Percentiles rank a stretch among this genome's conserved stretches.
Conservation (phyloP, 2,113 vertebrate species). For the Arizona elegans region DNA sequence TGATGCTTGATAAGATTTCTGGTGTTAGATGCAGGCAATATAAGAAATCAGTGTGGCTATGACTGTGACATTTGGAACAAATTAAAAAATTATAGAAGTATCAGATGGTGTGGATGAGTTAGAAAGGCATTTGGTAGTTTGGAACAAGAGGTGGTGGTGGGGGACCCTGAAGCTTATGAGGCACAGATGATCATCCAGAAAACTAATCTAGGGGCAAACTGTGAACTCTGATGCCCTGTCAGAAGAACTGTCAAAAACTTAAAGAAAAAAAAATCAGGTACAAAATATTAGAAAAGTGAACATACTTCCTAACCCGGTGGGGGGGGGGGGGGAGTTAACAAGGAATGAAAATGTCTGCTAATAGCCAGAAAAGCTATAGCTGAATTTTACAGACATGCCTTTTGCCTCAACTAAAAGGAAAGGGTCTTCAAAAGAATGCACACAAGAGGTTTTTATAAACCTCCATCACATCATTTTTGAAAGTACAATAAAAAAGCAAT, state of each 20-base stretch:
- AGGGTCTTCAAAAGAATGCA: constrained; percentile 12
- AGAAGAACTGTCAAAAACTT: neutral
- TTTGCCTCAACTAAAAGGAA: neutral
- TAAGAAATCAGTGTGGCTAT: neutral
- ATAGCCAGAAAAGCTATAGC: neutral
- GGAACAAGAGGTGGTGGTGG: neutral
- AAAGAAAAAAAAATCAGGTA: neutral
- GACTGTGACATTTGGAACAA: constrained; percentile 6
- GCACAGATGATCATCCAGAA: neutral
- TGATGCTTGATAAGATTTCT: neutral
- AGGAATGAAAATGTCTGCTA: neutral
- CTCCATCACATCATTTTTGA: neutral
- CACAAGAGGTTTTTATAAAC: constrained; percentile 9
- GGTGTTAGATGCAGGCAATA: neutral
- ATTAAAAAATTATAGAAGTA: neutral
- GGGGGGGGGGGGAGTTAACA: neutral
- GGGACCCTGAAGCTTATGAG: neutral
- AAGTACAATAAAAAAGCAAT: neutral
- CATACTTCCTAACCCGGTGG: neutral
- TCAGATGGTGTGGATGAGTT: neutral
- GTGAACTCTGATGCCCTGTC: neutral
- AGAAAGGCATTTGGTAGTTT: neutral
- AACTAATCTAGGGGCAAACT: neutral
- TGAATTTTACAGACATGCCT: neutral
- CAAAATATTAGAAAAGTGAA: neutral